phyloP scores from a whole-genome alignment of 1,140 invertebrate species.

The Nymphalis io region DNA sequence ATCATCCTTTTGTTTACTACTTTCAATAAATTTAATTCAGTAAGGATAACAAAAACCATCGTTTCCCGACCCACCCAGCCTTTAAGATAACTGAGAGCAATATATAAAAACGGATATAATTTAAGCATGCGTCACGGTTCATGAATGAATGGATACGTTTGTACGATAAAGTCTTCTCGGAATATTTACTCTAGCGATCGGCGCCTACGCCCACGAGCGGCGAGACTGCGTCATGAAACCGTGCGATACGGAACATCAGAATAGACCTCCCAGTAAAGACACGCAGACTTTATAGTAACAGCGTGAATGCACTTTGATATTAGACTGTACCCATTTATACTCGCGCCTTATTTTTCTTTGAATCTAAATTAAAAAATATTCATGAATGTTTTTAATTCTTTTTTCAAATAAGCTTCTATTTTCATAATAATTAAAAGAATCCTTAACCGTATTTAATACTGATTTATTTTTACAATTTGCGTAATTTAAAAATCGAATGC shows the following conservation, averaged over 20 bases:
- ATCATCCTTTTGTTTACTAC: background rate
- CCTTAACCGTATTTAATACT: background rate
- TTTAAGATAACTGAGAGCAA: slow-evolving; percentile 12
- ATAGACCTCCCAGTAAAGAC: slow-evolving; percentile 38
- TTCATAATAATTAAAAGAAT: no score
- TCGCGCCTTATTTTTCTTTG: background rate
- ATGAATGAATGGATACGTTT: slow-evolving; percentile 67
- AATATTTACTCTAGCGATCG: slow-evolving; percentile 71
- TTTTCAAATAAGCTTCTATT: no score
- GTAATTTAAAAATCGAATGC: background rate
- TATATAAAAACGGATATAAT: slow-evolving; percentile 32
- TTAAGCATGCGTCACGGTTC: slow-evolving; percentile 53
- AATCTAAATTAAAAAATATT: no score
- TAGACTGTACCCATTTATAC: background rate
- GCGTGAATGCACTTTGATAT: slow-evolving; percentile 7
- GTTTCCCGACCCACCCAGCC: slow-evolving; percentile 7
- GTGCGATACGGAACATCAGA: slow-evolving; percentile 32
- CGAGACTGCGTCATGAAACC: slow-evolving; percentile 39
- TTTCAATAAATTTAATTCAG: slow-evolving; percentile 20
- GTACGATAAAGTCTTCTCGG: slow-evolving; percentile 65
- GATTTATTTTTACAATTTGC: background rate
- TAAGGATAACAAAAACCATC: slow-evolving; percentile 24
- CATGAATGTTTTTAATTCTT: background rate
- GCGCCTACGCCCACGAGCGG: slow-evolving; percentile 59
- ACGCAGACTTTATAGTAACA: slow-evolving; percentile 17